A percentile compares a stretch with the other conserved stretches of the same genome.
These are phyloP conservation scores for Drosophila bifasciata DNA, from an alignment of 1,140 invertebrate species.

Conservation along the genomic window DNA sequence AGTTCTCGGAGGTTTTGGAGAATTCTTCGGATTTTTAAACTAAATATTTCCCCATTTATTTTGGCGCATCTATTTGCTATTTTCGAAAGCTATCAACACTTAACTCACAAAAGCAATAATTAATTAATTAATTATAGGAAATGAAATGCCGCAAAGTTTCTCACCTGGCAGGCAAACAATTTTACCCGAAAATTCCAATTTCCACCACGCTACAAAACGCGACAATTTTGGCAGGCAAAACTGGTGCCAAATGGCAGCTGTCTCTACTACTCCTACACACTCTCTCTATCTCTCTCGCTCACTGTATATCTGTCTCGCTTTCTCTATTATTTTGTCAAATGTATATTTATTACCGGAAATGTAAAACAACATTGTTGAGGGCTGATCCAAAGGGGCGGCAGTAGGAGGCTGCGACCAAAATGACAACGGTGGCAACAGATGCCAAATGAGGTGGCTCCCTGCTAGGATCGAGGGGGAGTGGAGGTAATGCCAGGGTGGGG, in stretches of 20 bases:
- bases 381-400: neutral
- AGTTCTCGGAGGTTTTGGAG: no score
- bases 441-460: slow-evolving; percentile 45
- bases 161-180: slow-evolving; percentile 55
- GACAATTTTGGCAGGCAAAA: slow-evolving; percentile 54
- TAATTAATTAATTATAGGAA: slow-evolving; percentile 80
- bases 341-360: slow-evolving; percentile 81
- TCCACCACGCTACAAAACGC: slow-evolving; percentile 55
- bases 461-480: neutral
- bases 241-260: slow-evolving; percentile 60
- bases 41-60: no score
- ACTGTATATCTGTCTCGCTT: neutral
- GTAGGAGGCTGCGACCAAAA: slow-evolving; percentile 40
- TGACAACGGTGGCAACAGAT: slow-evolving; percentile 70
- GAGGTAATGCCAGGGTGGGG: neutral
- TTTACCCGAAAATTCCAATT: slow-evolving; percentile 70
- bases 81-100: slow-evolving; percentile 56
- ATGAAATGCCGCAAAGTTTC: slow-evolving; percentile 80
- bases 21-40: neutral
- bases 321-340: slow-evolving; percentile 75
- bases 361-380: slow-evolving; percentile 70
- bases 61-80: slow-evolving; percentile 4
- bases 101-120: slow-evolving; percentile 52
- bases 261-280: neutral
- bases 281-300: neutral